Base-by-base conservation (phyloP, 2,888 invertebrate genomes). In the Epistrophe eligans region DNA sequence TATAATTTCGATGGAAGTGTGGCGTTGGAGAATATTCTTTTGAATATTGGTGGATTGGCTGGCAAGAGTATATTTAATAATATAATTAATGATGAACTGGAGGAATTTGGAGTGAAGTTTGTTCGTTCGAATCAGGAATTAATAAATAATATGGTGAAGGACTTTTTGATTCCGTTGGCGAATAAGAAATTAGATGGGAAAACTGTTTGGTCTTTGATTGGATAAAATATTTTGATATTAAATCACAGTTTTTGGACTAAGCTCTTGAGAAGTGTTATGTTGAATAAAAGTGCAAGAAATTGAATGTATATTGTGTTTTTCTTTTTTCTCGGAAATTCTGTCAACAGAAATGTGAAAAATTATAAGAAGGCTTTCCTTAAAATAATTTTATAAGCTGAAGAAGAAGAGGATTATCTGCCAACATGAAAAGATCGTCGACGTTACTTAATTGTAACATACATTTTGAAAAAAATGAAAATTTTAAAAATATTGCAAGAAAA, bases 11-110 rank as follows among this genome's bases (percentile, higher is more conserved):
- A 91, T 13, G 79, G 89, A 38, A 79, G 80, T 9, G 89, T 92
- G 1, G 67, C 66, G 0, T 72, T 92, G 72, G 92, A 90, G 0
- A 89, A 90, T 38, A 89, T 90, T 5, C 81, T 77, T 48, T 91
- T 92, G 0, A 89, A 91, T 71, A 90, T 92, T 80, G 90, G 91
- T 38, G 92, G 92, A 5, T 43, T 92, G n/a, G 43, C 91, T 84
- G 92, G 92, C 17, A 90, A 91, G 45, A 92, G 91, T 17, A 66
- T 84, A 4, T 4, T 89, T 7, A 92, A 91, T 84, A 79, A 88
- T 45, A 74, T 89, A 7, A 73, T 92, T 50, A 92, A 92, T 45
- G 90, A 91, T 9, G 66, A 90, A 7, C 77, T 92, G 55, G 91
- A 91, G 4, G 88, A 89, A 19, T 67, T 90, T 76, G 88, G 91